Conservation (phyloP, 2,888 invertebrate species). For the Panzeria rudis region DNA sequence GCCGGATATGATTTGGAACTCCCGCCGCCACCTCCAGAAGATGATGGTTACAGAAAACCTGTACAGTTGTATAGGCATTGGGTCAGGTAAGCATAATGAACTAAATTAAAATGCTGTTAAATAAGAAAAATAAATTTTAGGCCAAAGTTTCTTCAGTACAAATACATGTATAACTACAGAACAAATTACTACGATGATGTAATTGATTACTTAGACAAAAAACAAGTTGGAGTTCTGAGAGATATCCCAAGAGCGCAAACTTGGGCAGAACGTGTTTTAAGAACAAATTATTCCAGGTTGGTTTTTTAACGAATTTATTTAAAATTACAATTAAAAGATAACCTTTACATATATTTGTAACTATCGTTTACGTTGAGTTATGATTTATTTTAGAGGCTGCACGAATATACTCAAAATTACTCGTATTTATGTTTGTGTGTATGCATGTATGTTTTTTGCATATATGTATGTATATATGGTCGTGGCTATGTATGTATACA, state of each 20-base stretch:
- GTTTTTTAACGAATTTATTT: conserved; percentile 1
- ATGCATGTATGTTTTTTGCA: too few species aligned
- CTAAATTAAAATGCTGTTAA: background rate
- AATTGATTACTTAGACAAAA: conserved; percentile 91
- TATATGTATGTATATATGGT: too few species aligned
- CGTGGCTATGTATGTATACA: too few species aligned
- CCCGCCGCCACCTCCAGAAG: conserved; percentile 84
- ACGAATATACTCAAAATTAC: too few species aligned
- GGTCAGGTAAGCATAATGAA: conserved; percentile 86
- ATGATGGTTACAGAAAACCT: conserved; percentile 87
- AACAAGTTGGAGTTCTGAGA: conserved; percentile 87
- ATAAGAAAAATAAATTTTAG: conserved; percentile 82
- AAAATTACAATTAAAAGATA: background rate
- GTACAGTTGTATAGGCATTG: conserved; percentile 90
- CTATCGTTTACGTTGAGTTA: too few species aligned
- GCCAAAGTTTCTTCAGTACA: conserved; percentile 92
- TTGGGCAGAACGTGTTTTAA: conserved; percentile 92
- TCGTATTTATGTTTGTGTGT: too few species aligned
- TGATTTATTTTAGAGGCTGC: too few species aligned
- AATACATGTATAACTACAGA: conserved; percentile 92
- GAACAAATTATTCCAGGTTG: conserved; percentile 86
- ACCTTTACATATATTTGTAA: background rate
- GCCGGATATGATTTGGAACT: conserved; percentile 84
- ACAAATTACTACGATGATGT: conserved; percentile 94
- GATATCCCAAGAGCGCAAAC: conserved; percentile 92